A percentile compares a stretch with the other conserved stretches of the same genome.
Evolutionary conservation across 2,797 vertebrate species (phyloP).

Genomic region (Cuculus canorus): DNA sequence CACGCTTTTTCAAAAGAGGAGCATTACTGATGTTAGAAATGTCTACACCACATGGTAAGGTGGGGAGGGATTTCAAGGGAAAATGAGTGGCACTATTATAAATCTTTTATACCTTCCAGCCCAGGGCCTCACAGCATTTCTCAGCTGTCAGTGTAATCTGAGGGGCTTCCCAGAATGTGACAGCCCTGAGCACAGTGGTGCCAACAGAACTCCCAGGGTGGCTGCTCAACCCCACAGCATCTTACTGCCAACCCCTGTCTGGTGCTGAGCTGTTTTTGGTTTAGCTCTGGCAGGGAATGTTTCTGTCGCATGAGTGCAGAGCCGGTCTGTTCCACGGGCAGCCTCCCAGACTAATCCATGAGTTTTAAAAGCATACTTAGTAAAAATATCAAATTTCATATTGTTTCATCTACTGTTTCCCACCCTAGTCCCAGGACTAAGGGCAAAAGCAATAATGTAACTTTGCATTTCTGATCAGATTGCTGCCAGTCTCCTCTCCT

Average conservation of each 20-base stretch:
- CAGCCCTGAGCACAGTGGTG: fast-evolving
- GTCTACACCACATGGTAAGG: fast-evolving
- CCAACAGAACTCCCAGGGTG: fast-evolving
- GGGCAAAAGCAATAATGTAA: background rate
- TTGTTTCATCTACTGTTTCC: background rate
- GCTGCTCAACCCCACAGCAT: background rate
- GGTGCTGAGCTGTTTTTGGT: fast-evolving
- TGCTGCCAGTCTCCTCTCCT: background rate
- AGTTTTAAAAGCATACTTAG: background rate
- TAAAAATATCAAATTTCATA: background rate
- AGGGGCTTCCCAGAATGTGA: fast-evolving
- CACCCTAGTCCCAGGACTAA: background rate
- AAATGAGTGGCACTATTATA: fast-evolving
- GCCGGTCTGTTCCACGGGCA: background rate
- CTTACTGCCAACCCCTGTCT: fast-evolving
- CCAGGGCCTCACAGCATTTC: background rate
- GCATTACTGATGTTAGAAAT: fast-evolving
- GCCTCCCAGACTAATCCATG: background rate
- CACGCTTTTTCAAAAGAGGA: background rate
- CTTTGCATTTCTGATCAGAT: background rate
- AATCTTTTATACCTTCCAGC: background rate
- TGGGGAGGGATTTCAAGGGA: background rate
- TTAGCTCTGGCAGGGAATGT: fast-evolving
- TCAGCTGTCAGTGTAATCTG: background rate
- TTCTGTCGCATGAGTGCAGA: background rate